These are phyloP conservation scores for Strongylocentrotus purpuratus DNA, from an alignment of 35 echinoderm and acorn worm species.

Conservation along the genomic window DNA sequence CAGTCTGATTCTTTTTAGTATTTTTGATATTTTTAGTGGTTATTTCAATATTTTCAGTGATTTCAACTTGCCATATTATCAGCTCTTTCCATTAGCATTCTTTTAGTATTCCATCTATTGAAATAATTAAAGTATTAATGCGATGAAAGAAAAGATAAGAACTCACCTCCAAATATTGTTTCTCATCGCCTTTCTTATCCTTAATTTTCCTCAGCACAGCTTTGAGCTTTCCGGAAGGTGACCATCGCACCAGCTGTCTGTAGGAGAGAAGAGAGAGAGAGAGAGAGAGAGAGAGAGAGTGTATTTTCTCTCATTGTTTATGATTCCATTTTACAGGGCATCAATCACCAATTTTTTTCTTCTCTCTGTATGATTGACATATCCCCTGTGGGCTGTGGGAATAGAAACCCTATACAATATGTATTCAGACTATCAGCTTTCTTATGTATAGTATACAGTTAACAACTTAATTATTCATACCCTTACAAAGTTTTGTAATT, in stretches of 20 bases:
- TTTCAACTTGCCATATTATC: too few species aligned
- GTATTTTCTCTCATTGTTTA: not conserved
- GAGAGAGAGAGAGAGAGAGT: not conserved
- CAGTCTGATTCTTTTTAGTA: too few species aligned
- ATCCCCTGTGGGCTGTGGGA: not conserved
- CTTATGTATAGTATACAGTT: too few species aligned
- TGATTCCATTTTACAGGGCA: not conserved
- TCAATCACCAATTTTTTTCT: not conserved
- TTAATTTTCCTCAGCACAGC: conserved; percentile 81
- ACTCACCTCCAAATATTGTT: conserved; percentile 93
- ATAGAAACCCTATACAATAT: too few species aligned
- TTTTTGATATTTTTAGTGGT: too few species aligned
- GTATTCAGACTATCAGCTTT: too few species aligned
- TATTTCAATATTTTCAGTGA: too few species aligned
- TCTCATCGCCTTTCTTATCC: conserved; percentile 97
- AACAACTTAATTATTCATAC: too few species aligned
- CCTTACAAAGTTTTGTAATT: too few species aligned
- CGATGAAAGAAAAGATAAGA: not conserved
- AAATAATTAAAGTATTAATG: not conserved
- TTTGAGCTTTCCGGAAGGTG: conserved; percentile 68
- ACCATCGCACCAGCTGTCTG: conserved; percentile 46
- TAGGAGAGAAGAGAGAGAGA: not conserved
- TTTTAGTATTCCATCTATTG: too few species aligned
- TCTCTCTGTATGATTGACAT: not conserved
- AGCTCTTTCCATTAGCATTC: too few species aligned